Evolutionary conservation across 2,113 vertebrate genomes (phyloP).

Genomic region (Menura novaehollandiae): DNA sequence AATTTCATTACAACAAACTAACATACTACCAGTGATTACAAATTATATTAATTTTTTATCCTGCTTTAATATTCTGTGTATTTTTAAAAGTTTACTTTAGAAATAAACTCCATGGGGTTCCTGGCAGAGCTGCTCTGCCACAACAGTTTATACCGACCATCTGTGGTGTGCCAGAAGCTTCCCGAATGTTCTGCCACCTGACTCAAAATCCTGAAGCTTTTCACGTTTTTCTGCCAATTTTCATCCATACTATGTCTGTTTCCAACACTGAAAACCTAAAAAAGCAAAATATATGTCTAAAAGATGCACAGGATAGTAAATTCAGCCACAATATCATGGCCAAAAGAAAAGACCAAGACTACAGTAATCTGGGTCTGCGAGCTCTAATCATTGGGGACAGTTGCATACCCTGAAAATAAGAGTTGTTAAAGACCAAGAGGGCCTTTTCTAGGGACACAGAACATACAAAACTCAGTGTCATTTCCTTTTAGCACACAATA

Average conservation of each 20-base stretch:
- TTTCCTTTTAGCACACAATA: not conserved
- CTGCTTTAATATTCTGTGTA: slow-evolving; percentile 45
- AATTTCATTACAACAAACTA: not conserved
- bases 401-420: not conserved
- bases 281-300: slow-evolving; percentile 57
- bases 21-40: not conserved
- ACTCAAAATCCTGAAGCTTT: slow-evolving; percentile 71
- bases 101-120: slow-evolving; percentile 67
- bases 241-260: slow-evolving; percentile 64
- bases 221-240: slow-evolving; percentile 67
- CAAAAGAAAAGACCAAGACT: not conserved
- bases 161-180: slow-evolving; percentile 73
- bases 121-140: slow-evolving; percentile 70
- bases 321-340: not conserved
- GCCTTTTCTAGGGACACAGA: not conserved
- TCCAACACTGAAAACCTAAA: slow-evolving; percentile 57
- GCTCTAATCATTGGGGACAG: not conserved
- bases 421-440: not conserved
- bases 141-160: slow-evolving; percentile 72
- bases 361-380: not conserved
- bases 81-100: slow-evolving; percentile 74
- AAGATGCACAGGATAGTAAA: slow-evolving; percentile 28
- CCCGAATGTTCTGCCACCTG: slow-evolving; percentile 75
- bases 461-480: not conserved
- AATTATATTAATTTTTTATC: not conserved